A percentile compares a stretch with the other conserved stretches of the same genome.
These are phyloP conservation scores for Leptinotarsa rubiginosa DNA, from an alignment of 2,888 invertebrate genomes.

Conservation along the genomic window DNA sequence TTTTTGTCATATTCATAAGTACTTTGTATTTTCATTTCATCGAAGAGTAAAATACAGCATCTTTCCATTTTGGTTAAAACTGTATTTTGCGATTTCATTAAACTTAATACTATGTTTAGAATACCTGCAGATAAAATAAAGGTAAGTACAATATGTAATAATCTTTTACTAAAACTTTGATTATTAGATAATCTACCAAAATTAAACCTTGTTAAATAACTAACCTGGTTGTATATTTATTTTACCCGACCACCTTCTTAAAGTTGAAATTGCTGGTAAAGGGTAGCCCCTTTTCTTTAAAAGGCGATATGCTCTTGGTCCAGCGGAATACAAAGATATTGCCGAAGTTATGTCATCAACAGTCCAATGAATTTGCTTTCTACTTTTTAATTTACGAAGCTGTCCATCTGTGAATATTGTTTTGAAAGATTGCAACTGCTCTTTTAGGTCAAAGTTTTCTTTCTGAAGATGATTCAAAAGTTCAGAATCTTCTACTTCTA, in stretches of 20 bases:
- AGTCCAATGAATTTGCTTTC: slow-evolving; percentile 38
- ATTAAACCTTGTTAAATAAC: slow-evolving; percentile 16
- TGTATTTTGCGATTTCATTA: slow-evolving; percentile 32
- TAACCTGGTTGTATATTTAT: slow-evolving; percentile 33
- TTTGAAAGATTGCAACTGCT: slow-evolving; percentile 18
- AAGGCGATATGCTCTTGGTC: slow-evolving; percentile 33
- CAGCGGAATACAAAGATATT: slow-evolving; percentile 40
- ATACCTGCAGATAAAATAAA: slow-evolving; percentile 34
- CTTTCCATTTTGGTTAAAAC: slow-evolving; percentile 28
- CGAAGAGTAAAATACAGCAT: slow-evolving; percentile 46
- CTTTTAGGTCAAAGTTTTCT: slow-evolving; percentile 6
- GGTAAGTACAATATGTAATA: background rate
- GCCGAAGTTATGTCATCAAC: slow-evolving; percentile 39
- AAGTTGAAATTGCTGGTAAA: slow-evolving; percentile 43
- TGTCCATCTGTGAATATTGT: slow-evolving; percentile 42
- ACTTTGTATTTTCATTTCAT: slow-evolving; percentile 48
- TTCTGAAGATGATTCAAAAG: slow-evolving; percentile 14
- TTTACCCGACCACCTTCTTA: slow-evolving; percentile 47
- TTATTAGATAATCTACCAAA: slow-evolving; percentile 1
- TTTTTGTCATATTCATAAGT: slow-evolving; percentile 46
- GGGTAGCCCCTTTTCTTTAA: slow-evolving; percentile 38
- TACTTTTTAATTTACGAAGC: slow-evolving; percentile 40
- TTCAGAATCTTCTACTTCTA: slow-evolving; percentile 5
- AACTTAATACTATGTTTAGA: slow-evolving; percentile 32
- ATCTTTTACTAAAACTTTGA: background rate